phyloP scores from a whole-genome alignment of 2,113 vertebrate genomes.

The Machaerirhynchus nigripectus region DNA sequence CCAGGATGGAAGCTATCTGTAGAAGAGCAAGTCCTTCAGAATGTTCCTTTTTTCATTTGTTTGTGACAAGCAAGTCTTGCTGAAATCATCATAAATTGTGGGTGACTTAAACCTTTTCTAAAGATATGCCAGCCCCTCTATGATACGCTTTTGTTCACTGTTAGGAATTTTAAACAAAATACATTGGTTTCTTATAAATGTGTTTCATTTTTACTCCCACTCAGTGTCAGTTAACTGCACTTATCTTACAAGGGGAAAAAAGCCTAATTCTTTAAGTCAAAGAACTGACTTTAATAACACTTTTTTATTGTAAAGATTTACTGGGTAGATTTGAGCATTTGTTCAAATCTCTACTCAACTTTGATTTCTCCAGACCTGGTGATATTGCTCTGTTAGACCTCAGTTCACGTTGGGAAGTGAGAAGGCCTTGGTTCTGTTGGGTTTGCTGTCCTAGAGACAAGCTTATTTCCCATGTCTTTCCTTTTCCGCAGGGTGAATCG shows the following conservation, averaged over 20 bases:
- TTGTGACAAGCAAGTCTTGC: background rate
- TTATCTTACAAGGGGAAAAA: background rate
- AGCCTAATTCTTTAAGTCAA: background rate
- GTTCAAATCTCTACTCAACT: background rate
- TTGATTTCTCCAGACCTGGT: background rate
- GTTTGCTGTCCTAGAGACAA: background rate
- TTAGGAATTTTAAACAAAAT: background rate
- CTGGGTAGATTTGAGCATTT: background rate
- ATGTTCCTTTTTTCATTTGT: background rate
- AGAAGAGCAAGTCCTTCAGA: background rate
- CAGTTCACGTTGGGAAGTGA: accelerated
- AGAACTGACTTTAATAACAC: background rate
- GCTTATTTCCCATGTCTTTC: background rate
- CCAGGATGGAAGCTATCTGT: background rate
- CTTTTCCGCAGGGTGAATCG: constrained; percentile 86
- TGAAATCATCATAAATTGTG: background rate
- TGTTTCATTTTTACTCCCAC: background rate
- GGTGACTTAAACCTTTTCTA: background rate
- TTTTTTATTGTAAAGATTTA: background rate
- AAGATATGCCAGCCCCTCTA: background rate
- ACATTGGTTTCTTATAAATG: background rate
- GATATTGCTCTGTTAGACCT: background rate
- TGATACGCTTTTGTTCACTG: background rate
- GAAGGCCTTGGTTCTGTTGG: background rate
- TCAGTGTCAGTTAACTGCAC: background rate